Percentiles rank a stretch among this genome's conserved stretches.
Evolutionary conservation across 2,113 vertebrate species (phyloP).

Genomic region (Rhombomys opimus): DNA sequence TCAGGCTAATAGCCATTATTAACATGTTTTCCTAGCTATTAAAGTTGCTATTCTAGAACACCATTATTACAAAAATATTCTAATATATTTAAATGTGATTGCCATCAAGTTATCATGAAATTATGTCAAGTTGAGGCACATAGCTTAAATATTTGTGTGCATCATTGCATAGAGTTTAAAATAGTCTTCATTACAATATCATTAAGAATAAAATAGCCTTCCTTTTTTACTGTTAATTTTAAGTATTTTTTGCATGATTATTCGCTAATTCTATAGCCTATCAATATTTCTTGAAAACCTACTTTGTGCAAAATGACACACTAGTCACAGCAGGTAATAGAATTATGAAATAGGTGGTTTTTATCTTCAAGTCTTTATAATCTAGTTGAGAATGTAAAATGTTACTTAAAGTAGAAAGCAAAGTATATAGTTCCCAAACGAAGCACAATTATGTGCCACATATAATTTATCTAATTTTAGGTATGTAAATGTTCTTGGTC

Average conservation of each 20-base stretch:
- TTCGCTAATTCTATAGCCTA: conserved; percentile 56
- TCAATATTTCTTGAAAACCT: conserved; percentile 58
- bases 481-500: conserved; percentile 17
- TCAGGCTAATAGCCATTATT: conserved; percentile 76
- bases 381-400: background rate
- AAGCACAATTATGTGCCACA: conserved; percentile 35
- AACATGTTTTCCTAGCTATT: conserved; percentile 79
- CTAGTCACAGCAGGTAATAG: background rate
- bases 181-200: conserved; percentile 77
- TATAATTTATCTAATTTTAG: conserved; percentile 60
- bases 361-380: conserved; percentile 50
- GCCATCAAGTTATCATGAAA: conserved; percentile 81
- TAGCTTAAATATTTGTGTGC: conserved; percentile 82
- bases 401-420: conserved; percentile 50
- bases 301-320: conserved; percentile 45
- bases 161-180: conserved; percentile 77
- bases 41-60: conserved; percentile 78
- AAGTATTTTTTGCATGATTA: conserved; percentile 67
- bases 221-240: conserved; percentile 72
- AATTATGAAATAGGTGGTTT: conserved; percentile 42
- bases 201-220: conserved; percentile 75
- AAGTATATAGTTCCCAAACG: conserved; percentile 31
- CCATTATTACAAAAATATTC: conserved; percentile 81
- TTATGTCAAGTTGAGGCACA: conserved; percentile 80
- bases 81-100: conserved; percentile 84